phyloP scores from a whole-genome alignment of 2,797 vertebrate species.

The Cyprinodon diabolis region DNA sequence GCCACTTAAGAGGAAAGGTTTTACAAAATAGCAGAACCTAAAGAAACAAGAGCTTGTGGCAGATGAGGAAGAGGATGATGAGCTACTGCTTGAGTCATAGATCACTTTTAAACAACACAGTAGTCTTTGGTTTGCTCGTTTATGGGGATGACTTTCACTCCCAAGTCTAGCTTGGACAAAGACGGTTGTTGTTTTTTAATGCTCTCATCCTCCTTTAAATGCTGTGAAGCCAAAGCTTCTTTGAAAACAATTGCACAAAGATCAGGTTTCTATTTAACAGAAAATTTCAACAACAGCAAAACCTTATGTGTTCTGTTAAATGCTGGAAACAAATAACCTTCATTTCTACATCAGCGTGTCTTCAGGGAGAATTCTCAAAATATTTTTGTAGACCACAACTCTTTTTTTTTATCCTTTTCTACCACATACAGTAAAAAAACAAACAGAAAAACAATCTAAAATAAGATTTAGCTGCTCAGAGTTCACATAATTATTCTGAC shows the following conservation, averaged over 20 bases:
- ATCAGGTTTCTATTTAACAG: conserved; percentile 2
- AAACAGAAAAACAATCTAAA: neutral
- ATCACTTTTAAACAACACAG: conserved; percentile 40
- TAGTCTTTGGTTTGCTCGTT: conserved; percentile 26
- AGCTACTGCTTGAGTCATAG: conserved; percentile 30
- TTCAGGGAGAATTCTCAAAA: conserved; percentile 46
- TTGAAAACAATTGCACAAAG: conserved; percentile 21
- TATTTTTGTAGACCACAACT: conserved; percentile 44
- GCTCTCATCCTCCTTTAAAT: conserved; percentile 34
- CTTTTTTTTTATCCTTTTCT: conserved; percentile 58
- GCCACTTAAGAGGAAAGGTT: conserved; percentile 53
- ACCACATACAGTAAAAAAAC: conserved; percentile 3
- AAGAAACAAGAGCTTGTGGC: conserved; percentile 39
- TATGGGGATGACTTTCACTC: conserved; percentile 22
- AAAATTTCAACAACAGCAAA: conserved; percentile 7
- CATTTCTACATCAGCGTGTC: conserved; percentile 21
- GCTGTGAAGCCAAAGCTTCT: conserved; percentile 25
- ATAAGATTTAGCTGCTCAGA: neutral
- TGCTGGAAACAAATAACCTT: conserved; percentile 12
- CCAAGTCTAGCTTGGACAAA: conserved; percentile 36
- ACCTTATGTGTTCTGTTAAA: conserved; percentile 2
- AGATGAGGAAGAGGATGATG: conserved; percentile 13
- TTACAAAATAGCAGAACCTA: conserved; percentile 43
- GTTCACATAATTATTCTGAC: neutral
- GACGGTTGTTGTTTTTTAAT: conserved; percentile 30